Evolutionary conservation across 2,888 invertebrate species (phyloP).

Genomic region (Tolmerus cingulatus): DNA sequence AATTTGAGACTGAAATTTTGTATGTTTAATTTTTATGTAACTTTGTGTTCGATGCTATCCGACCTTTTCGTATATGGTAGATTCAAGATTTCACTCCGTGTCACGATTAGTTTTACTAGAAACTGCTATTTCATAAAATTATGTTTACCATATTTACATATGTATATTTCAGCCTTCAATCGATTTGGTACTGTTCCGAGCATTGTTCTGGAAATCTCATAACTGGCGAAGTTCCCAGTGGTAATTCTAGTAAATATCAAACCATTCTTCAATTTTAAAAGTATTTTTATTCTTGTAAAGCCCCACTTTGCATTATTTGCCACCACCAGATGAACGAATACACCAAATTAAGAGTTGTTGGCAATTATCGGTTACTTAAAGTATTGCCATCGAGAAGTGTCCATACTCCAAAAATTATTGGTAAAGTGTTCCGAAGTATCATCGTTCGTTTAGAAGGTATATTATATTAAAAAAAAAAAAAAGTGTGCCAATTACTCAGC

Average conservation of each 20-base stretch:
- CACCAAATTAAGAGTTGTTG: slow-evolving; percentile 55
- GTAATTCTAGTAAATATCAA: background rate
- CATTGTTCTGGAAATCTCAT: slow-evolving; percentile 57
- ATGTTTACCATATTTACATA: too few species aligned
- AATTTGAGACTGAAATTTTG: too few species aligned
- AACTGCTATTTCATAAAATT: too few species aligned
- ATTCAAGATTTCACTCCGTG: too few species aligned
- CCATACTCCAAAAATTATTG: slow-evolving; percentile 53
- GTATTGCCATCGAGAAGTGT: slow-evolving; percentile 54
- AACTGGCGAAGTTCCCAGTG: slow-evolving; percentile 47
- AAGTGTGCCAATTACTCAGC: background rate
- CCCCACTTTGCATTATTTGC: slow-evolving; percentile 56
- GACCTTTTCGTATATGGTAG: too few species aligned
- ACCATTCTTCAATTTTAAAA: background rate
- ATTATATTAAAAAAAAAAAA: background rate
- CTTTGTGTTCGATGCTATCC: too few species aligned
- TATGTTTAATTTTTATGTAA: too few species aligned
- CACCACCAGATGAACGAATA: slow-evolving; percentile 57
- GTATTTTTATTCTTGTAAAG: slow-evolving; percentile 49
- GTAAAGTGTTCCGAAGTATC: slow-evolving; percentile 54
- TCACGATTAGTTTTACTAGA: too few species aligned
- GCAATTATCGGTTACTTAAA: slow-evolving; percentile 54
- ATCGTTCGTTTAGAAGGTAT: slow-evolving; percentile 54
- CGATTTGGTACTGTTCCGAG: slow-evolving; percentile 60
- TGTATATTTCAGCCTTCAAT: slow-evolving; percentile 55